These are phyloP conservation scores for Ceratina australensis DNA, from an alignment of 1,140 invertebrate species.

Conservation along the genomic window DNA sequence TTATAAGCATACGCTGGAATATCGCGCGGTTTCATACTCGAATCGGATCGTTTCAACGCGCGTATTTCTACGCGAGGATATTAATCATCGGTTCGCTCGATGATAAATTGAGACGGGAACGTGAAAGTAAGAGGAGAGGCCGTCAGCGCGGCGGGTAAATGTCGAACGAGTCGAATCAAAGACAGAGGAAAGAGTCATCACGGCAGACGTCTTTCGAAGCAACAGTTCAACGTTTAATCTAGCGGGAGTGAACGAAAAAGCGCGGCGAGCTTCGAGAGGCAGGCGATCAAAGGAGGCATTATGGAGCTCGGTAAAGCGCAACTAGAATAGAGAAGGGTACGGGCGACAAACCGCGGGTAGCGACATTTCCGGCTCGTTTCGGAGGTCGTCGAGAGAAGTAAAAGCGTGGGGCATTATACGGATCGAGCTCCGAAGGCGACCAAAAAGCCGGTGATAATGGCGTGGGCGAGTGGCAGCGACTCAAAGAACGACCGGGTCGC, in stretches of 20 bases:
- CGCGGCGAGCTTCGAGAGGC: not conserved
- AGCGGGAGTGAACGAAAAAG: not conserved
- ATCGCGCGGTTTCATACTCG: not conserved
- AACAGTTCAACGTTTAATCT: slow-evolving; percentile 27
- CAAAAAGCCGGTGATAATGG: slow-evolving; percentile 38
- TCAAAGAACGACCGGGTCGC: not conserved
- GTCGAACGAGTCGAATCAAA: slow-evolving; percentile 1
- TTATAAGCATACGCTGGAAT: not conserved
- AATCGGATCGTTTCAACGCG: not conserved
- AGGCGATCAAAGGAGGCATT: slow-evolving; percentile 29
- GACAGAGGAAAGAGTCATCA: not conserved
- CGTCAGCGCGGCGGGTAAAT: not conserved
- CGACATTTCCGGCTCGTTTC: slow-evolving; percentile 36
- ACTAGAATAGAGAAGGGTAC: not conserved
- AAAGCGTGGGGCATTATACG: slow-evolving; percentile 19
- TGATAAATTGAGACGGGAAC: too few relatives aligned
- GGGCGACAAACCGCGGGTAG: slow-evolving; percentile 20
- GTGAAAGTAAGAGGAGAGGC: too few relatives aligned
- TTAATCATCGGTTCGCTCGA: not conserved
- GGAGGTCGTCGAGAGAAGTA: slow-evolving; percentile 12
- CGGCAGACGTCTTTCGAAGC: not conserved
- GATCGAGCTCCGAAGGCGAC: slow-evolving; percentile 31
- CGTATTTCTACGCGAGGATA: not conserved
- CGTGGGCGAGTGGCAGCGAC: not conserved
- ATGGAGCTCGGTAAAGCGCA: not conserved